Conservation (phyloP, 2,888 invertebrate genomes). For the Deilephila porcellus region DNA sequence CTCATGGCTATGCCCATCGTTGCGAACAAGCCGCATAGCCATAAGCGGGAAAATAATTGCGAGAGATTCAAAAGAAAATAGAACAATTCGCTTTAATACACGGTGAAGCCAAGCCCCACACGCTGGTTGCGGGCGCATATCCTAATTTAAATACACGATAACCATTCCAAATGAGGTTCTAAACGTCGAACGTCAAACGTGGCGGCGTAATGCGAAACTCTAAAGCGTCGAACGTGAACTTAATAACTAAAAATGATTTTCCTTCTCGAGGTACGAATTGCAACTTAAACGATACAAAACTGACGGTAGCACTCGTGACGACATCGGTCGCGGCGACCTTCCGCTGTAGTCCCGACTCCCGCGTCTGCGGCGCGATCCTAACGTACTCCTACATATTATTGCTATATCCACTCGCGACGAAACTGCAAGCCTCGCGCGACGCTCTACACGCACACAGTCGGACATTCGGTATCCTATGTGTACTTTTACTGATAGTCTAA, state of each 20-base stretch:
- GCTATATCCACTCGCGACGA: conserved; percentile 13
- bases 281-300: background rate
- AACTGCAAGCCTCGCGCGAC: background rate
- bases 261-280: conserved; percentile 1
- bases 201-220: conserved; percentile 9
- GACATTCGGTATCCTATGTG: background rate
- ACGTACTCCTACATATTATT: conserved; percentile 11
- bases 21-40: background rate
- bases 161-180: background rate
- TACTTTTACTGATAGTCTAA: background rate
- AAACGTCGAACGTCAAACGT: background rate
- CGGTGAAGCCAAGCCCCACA: conserved; percentile 2
- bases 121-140: background rate
- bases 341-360: background rate
- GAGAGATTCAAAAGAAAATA: conserved; percentile 9
- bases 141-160: background rate
- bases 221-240: background rate
- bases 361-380: background rate
- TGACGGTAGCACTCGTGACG: background rate
- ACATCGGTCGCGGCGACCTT: background rate
- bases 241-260: background rate
- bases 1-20: background rate
- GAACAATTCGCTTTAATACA: background rate
- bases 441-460: background rate
- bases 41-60: background rate